Percentiles rank a stretch among this genome's conserved stretches.
phyloP scores from a whole-genome alignment of 2,888 invertebrate genomes.

The Masnerella sp. region DNA sequence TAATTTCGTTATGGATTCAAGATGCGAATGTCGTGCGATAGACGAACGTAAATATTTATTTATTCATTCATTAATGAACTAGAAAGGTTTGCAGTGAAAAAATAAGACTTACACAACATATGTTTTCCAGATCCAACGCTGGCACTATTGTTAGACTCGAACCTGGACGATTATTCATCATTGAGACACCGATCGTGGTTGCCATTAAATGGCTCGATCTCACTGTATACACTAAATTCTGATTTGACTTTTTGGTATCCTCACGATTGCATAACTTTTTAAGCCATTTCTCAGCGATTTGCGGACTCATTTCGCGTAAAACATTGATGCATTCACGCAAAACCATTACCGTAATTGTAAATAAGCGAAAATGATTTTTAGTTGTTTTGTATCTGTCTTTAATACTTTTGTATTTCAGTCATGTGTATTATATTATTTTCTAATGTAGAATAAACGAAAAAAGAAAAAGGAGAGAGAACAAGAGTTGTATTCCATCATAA shows the following conservation, averaged over 20 bases:
- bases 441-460: slow-evolving; percentile 28
- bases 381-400: slow-evolving; percentile 52
- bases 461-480: slow-evolving; percentile 4
- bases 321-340: slow-evolving; percentile 6
- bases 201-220: slow-evolving; percentile 45
- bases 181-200: slow-evolving; percentile 49
- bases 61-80: not conserved
- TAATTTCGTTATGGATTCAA: slow-evolving; percentile 65
- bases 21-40: slow-evolving; percentile 69
- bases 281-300: slow-evolving; percentile 1
- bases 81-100: slow-evolving; percentile 5
- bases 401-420: slow-evolving; percentile 54
- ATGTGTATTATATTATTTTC: slow-evolving; percentile 50
- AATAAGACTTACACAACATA: not conserved
- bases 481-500: slow-evolving; percentile 38
- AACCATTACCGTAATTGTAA: slow-evolving; percentile 41
- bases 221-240: slow-evolving; percentile 38
- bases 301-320: slow-evolving; percentile 17
- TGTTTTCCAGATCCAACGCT: slow-evolving; percentile 69
- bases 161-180: slow-evolving; percentile 56
- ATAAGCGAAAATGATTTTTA: slow-evolving; percentile 44
- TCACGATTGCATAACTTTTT: slow-evolving; percentile 32
- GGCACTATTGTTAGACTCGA: slow-evolving; percentile 66
- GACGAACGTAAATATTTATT: slow-evolving; percentile 67
- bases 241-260: slow-evolving; percentile 24